Percentiles rank a stretch among this genome's conserved stretches.
Conservation (phyloP, 1,140 invertebrate genomes). For the Calephelis virginiensis region DNA sequence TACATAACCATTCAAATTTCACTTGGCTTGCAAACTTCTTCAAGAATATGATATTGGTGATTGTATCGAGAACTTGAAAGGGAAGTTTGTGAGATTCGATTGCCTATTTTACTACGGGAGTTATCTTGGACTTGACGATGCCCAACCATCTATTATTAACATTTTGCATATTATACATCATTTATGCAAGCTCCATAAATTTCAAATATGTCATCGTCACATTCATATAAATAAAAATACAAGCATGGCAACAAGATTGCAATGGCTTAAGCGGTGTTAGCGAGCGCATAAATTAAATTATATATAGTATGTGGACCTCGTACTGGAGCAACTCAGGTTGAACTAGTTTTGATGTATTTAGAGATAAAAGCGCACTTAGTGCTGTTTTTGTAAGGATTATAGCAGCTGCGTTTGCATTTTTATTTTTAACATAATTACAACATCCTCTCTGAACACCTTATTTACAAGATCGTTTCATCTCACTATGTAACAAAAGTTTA, state of each 20-base stretch:
- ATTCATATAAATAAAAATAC: background rate
- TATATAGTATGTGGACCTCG: slow-evolving; percentile 33
- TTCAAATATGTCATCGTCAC: no score
- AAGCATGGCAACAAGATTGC: slow-evolving; percentile 1
- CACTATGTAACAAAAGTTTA: background rate
- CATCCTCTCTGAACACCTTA: background rate
- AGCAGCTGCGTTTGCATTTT: slow-evolving; percentile 29
- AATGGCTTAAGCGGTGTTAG: slow-evolving; percentile 21
- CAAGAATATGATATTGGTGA: no score
- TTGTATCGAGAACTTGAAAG: no score
- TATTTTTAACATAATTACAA: slow-evolving; percentile 17
- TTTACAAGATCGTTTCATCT: slow-evolving; percentile 4
- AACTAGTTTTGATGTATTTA: slow-evolving; percentile 34
- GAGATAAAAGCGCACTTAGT: slow-evolving; percentile 27
- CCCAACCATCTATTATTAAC: no score
- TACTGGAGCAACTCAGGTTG: slow-evolving; percentile 18
- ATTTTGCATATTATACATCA: no score
- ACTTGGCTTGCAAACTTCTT: no score
- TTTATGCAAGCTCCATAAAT: no score
- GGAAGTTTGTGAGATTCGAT: no score
- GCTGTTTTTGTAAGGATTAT: slow-evolving; percentile 29
- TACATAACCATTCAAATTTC: no score
- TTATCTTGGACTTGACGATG: no score
- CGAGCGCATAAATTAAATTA: slow-evolving; percentile 40
- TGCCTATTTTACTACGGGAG: no score